phyloP scores from a whole-genome alignment of 2,797 vertebrate genomes.

The Cercopithecus diana region DNA sequence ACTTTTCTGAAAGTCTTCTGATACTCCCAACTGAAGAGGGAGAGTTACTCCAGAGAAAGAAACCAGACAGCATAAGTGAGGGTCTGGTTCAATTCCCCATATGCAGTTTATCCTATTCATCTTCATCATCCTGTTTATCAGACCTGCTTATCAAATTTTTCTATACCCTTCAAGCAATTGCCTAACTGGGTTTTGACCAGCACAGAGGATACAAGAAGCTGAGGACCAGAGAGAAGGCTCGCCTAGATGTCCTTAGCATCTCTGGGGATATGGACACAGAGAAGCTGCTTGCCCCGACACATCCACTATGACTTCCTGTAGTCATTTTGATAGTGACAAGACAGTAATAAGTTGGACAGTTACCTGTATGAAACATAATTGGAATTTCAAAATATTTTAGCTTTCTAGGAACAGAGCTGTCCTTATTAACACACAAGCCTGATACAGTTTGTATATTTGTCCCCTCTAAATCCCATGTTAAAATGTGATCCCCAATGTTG shows the following conservation, averaged over 20 bases:
- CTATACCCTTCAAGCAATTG: not conserved
- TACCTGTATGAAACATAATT: not conserved
- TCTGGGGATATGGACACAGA: not conserved
- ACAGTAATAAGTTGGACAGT: not conserved
- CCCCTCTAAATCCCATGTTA: not conserved
- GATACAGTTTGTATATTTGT: not conserved
- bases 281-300: not conserved
- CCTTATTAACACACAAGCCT: not conserved
- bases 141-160: not conserved
- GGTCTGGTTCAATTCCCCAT: not conserved
- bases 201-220: too few relatives aligned
- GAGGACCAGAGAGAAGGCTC: too few relatives aligned
- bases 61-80: not conserved
- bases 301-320: not conserved
- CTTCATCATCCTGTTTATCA: not conserved
- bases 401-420: not conserved
- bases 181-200: not conserved
- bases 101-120: fast-evolving
- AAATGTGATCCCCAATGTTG: not conserved
- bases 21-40: not conserved
- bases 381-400: not conserved
- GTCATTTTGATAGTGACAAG: not conserved
- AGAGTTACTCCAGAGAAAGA: not conserved
- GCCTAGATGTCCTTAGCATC: not conserved
- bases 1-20: not conserved